These are phyloP conservation scores for Drepana falcataria DNA, from an alignment of 2,888 invertebrate species.

Conservation along the genomic window DNA sequence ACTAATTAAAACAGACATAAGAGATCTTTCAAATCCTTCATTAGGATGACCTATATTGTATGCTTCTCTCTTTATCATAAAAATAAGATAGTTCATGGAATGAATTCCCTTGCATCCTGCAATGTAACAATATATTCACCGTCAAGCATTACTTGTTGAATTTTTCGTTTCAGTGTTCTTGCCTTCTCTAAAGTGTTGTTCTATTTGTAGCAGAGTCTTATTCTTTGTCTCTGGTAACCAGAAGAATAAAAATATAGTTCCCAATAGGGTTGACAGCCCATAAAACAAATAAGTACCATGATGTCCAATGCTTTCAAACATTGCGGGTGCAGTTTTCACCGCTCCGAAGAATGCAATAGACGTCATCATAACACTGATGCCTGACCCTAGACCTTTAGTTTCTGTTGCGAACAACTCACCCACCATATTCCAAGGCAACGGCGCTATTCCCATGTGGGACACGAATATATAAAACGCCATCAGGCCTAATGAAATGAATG, in stretches of 20 bases:
- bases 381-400: conserved; percentile 83
- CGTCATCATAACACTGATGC: conserved; percentile 81
- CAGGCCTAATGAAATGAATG: conserved; percentile 66
- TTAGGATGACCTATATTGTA: no score
- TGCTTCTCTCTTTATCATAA: no score
- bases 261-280: conserved; percentile 78
- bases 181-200: conserved; percentile 72
- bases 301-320: conserved; percentile 77
- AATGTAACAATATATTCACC: no score
- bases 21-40: neutral
- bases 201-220: conserved; percentile 83
- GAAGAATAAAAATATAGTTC: conserved; percentile 79
- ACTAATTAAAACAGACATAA: conserved; percentile 1
- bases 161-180: conserved; percentile 37
- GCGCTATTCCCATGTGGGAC: conserved; percentile 79
- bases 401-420: conserved; percentile 84
- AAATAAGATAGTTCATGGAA: neutral
- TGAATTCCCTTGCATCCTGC: neutral
- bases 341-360: conserved; percentile 82
- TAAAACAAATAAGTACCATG: conserved; percentile 82
- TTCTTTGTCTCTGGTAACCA: conserved; percentile 84
- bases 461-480: conserved; percentile 79
- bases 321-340: conserved; percentile 82
- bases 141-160: neutral
- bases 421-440: conserved; percentile 86